Evolutionary conservation across 2,888 invertebrate genomes (phyloP).

Genomic region (Polydrusus pterygomalis): DNA sequence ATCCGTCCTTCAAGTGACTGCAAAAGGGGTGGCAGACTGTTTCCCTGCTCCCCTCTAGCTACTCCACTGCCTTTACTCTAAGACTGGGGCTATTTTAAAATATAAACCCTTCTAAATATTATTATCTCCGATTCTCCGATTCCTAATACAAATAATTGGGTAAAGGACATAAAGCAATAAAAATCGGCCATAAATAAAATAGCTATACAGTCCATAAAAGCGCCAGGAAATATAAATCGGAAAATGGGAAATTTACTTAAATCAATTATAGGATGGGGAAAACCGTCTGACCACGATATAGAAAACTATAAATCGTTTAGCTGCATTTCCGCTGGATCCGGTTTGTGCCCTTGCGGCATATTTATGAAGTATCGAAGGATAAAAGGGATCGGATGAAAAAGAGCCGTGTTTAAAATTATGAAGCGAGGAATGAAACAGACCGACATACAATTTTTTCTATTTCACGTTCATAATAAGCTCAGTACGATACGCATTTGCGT

Average conservation of each 20-base stretch:
- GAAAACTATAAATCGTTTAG: constrained; percentile 58
- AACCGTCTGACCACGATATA: constrained; percentile 51
- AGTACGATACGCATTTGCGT: too few species aligned
- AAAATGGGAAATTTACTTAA: constrained; percentile 55
- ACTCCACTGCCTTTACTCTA: too few species aligned
- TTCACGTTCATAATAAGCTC: too few species aligned
- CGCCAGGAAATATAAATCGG: constrained; percentile 42
- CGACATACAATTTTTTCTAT: neutral
- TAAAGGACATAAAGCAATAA: constrained; percentile 30
- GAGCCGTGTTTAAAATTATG: neutral
- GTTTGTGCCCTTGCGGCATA: constrained; percentile 35
- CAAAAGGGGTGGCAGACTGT: too few species aligned
- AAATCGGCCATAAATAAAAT: constrained; percentile 46
- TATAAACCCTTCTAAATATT: too few species aligned
- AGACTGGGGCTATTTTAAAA: too few species aligned
- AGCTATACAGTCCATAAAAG: constrained; percentile 42
- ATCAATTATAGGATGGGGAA: constrained; percentile 56
- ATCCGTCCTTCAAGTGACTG: too few species aligned
- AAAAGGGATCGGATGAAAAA: constrained; percentile 9
- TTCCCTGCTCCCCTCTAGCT: too few species aligned
- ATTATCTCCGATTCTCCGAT: neutral
- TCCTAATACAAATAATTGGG: constrained; percentile 12
- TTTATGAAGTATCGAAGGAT: constrained; percentile 53
- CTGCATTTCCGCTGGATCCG: constrained; percentile 41
- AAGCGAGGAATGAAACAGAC: neutral